Evolutionary conservation across 1,140 invertebrate genomes (phyloP).

Genomic region (Diabrotica virgifera): DNA sequence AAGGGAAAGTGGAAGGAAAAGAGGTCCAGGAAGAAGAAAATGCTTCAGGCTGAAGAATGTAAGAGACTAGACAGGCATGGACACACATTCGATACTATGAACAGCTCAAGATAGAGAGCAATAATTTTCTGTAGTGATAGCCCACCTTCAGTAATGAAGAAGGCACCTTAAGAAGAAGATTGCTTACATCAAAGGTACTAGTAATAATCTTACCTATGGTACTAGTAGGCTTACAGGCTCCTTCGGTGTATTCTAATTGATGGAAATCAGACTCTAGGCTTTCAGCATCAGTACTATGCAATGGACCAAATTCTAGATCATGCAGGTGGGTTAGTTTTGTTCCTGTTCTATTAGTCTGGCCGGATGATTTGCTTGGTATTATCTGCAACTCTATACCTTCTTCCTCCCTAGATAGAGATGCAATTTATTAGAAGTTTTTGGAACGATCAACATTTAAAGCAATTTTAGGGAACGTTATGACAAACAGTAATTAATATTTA

Average conservation of each 20-base stretch:
- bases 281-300: constrained; percentile 49
- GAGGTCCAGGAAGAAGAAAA: no score
- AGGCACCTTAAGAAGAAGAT: no score
- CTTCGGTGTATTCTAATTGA: constrained; percentile 49
- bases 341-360: constrained; percentile 5
- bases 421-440: neutral
- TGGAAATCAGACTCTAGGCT: constrained; percentile 62
- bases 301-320: constrained; percentile 31
- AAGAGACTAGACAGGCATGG: no score
- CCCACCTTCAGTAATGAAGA: no score
- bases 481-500: no score
- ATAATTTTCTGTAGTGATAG: no score
- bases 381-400: constrained; percentile 85
- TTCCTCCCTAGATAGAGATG: constrained; percentile 56
- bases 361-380: constrained; percentile 53
- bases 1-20: no score
- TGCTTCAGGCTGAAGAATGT: no score
- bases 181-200: constrained; percentile 11
- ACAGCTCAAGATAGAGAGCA: no score
- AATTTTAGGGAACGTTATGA: no score
- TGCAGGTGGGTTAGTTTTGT: constrained; percentile 17
- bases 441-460: no score
- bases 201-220: constrained; percentile 59
- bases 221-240: constrained; percentile 51
- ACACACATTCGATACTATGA: no score